Base-by-base conservation (phyloP, 2,113 vertebrate genomes). In the Nibea albiflora region DNA sequence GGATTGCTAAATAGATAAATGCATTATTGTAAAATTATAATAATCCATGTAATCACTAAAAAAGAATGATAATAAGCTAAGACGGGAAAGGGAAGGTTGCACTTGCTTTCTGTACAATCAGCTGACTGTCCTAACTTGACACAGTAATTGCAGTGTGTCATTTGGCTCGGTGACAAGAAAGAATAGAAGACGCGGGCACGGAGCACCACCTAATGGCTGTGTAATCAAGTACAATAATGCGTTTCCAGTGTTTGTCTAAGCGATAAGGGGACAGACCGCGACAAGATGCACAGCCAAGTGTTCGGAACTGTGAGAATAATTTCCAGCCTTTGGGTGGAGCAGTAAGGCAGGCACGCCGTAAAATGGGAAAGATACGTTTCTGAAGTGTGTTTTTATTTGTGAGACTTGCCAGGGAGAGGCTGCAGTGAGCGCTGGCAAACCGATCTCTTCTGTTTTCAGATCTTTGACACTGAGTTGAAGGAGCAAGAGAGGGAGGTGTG, bases 401-500 rank as follows among this genome's bases (percentile, higher is more conserved):
- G 12, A 11, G 1, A 31, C 47, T 19, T 26, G 61, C 15, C 50
- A 66, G 22, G 6, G 4, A 4, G 54, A 39, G 6, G 15, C 6
- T 61, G 31, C 19, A 44, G 22, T 42, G 19, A 66, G 1, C 0
- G 2, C 0, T 54, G 39, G 28, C n/a, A 28, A 62, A 87, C 39
- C 15, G 0, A 4, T 42, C 20, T 54, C 10, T 31, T 81, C 57
- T 80, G 17, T 75, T 68, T 84, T 20, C 94, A 99, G 98, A 99
- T 99, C 92, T 99, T 99, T 89, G 96, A 97, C 89, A 96, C 73
- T 2, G 98, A 99, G 93, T 95, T 96, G 81, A 97, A 98, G 95
- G 97, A 97, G 20, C 90, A 97, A 85, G 98, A 99, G 90, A 95
- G 96, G 76, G 98, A 99, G 92, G 97, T 99, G 68, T 99, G 98